phyloP scores from a whole-genome alignment of 2,113 vertebrate species.

The Nothoprocta perdicaria region DNA sequence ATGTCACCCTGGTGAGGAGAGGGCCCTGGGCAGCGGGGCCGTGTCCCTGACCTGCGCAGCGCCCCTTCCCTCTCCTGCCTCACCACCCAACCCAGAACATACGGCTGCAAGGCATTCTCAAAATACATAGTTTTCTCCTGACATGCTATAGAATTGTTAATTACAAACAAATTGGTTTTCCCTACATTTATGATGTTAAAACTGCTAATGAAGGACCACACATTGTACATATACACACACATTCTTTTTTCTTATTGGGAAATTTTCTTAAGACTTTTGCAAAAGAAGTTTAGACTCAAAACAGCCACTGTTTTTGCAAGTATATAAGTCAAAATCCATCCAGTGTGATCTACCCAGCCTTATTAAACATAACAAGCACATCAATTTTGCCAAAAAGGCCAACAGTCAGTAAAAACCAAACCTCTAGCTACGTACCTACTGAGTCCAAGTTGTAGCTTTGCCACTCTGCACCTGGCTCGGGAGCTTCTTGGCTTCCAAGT shows the following conservation, averaged over 20 bases:
- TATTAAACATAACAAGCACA: not conserved
- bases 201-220: not conserved
- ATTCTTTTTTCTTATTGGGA: not conserved
- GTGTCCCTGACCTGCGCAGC: not conserved
- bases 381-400: not conserved
- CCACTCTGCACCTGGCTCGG: not conserved
- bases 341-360: not conserved
- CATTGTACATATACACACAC: no score
- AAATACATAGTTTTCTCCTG: not conserved
- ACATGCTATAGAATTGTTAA: not conserved
- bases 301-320: not conserved
- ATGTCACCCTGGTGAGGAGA: no score
- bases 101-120: not conserved
- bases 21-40: not conserved
- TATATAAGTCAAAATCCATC: not conserved
- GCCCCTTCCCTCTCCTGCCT: not conserved
- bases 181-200: not conserved
- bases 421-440: not conserved
- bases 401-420: not conserved
- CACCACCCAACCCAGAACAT: rapidly evolving
- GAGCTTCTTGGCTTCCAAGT: not conserved
- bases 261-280: not conserved
- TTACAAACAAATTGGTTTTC: not conserved
- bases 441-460: not conserved
- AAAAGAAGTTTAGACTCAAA: not conserved